Evolutionary conservation across 2,888 invertebrate genomes (phyloP).

Genomic region (Spodoptera exigua): DNA sequence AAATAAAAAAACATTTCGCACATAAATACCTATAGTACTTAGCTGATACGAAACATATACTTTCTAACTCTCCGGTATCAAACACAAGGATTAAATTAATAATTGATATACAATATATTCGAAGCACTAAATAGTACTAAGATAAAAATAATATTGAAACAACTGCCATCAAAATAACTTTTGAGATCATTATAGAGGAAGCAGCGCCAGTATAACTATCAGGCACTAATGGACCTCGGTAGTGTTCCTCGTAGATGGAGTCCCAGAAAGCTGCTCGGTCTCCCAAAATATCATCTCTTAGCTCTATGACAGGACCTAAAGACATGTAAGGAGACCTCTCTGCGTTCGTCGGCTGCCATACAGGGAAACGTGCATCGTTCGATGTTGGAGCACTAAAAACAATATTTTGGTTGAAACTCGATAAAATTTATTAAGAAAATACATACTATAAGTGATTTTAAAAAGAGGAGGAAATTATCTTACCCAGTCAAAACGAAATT

Average conservation of each 20-base stretch:
- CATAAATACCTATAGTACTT: no score
- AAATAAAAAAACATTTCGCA: no score
- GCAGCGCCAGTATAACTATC: neutral
- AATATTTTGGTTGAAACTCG: neutral
- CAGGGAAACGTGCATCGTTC: constrained; percentile 52
- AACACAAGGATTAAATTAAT: no score
- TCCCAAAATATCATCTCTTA: constrained; percentile 53
- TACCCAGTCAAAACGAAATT: constrained; percentile 64
- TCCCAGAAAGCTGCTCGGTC: constrained; percentile 66
- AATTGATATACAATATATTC: no score
- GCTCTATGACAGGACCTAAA: constrained; percentile 54
- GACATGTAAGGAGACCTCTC: constrained; percentile 65
- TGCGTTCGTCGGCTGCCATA: constrained; percentile 61
- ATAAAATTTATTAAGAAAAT: neutral
- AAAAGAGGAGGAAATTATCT: constrained; percentile 25
- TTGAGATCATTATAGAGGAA: constrained; percentile 13
- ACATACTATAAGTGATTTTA: neutral
- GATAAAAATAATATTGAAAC: neutral
- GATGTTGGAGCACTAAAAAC: constrained; percentile 65
- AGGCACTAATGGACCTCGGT: constrained; percentile 53
- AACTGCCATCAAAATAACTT: constrained; percentile 6
- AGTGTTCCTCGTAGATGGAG: neutral
- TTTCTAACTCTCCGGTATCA: no score
- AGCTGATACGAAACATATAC: no score
- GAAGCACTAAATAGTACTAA: no score